phyloP scores from a whole-genome alignment of 2,797 vertebrate genomes.

The Pseudochromis fuscus region DNA sequence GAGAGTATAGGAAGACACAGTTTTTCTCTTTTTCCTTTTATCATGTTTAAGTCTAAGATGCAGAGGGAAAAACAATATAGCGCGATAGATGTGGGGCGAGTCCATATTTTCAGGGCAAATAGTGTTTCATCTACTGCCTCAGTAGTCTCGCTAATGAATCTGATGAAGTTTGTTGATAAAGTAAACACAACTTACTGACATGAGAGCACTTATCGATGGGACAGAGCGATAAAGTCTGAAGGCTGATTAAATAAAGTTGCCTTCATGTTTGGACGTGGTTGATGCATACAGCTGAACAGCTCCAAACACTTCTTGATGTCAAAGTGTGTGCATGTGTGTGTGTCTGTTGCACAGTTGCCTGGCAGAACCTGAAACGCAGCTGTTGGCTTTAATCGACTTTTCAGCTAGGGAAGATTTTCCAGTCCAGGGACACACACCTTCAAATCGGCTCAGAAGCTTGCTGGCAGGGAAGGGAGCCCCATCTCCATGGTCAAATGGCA shows the following conservation, averaged over 20 bases:
- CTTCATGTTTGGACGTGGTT: conserved; percentile 44
- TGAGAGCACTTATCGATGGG: conserved; percentile 68
- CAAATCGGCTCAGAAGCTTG: conserved; percentile 85
- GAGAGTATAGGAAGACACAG: background rate
- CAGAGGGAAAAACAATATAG: conserved; percentile 2
- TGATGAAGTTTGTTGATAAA: conserved; percentile 72
- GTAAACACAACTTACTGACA: conserved; percentile 57
- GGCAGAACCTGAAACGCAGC: conserved; percentile 86
- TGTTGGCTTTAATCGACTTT: conserved; percentile 88
- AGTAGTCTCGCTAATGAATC: conserved; percentile 72
- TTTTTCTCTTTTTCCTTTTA: background rate
- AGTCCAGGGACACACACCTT: conserved; percentile 81
- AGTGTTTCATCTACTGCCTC: conserved; percentile 40
- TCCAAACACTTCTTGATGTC: conserved; percentile 76
- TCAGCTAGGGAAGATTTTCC: conserved; percentile 84
- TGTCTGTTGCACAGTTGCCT: conserved; percentile 69
- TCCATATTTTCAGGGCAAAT: conserved; percentile 8
- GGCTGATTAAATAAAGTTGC: conserved; percentile 74
- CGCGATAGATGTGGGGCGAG: conserved; percentile 2
- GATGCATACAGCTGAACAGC: conserved; percentile 59
- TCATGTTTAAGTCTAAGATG: background rate
- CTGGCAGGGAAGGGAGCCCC: conserved; percentile 77
- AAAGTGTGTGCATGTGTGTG: conserved; percentile 61
- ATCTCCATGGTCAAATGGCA: conserved; percentile 81
- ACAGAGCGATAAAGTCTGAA: conserved; percentile 65